Conservation (phyloP, 2,797 vertebrate genomes). For the Eospalax fontanierii region DNA sequence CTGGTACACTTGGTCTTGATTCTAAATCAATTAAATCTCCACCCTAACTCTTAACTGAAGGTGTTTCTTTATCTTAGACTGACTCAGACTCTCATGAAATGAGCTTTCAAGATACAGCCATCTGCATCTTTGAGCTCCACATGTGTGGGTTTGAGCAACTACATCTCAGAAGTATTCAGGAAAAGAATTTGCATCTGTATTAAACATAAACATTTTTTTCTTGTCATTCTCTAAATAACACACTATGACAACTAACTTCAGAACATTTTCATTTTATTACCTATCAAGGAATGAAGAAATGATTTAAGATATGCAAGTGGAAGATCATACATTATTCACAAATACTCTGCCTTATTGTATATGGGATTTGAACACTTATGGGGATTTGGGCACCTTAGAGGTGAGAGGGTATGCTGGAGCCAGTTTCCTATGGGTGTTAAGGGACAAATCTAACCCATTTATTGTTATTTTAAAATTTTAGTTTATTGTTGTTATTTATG, state of each 20-base stretch:
- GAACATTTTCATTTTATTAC: background rate
- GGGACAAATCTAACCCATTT: background rate
- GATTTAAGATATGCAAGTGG: background rate
- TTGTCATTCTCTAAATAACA: background rate
- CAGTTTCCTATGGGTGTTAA: background rate
- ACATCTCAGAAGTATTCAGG: background rate
- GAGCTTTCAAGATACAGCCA: background rate
- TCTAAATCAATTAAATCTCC: background rate
- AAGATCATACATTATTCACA: background rate
- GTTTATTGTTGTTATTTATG: background rate
- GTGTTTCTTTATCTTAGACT: background rate
- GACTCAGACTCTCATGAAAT: background rate
- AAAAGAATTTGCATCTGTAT: background rate
- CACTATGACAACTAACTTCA: no score
- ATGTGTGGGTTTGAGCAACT: background rate
- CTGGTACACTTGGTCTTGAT: background rate
- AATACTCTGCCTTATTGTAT: background rate
- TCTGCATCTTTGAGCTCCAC: background rate
- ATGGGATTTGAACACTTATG: background rate
- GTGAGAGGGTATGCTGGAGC: no score
- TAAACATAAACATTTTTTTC: background rate
- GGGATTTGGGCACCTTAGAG: background rate
- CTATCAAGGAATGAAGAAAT: background rate
- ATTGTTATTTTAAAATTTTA: background rate
- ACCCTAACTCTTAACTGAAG: background rate